Evolutionary conservation across 2,113 vertebrate genomes (phyloP), one percentile per base, ranked within the genome.

Genomic region (Accipiter virgatus): DNA sequence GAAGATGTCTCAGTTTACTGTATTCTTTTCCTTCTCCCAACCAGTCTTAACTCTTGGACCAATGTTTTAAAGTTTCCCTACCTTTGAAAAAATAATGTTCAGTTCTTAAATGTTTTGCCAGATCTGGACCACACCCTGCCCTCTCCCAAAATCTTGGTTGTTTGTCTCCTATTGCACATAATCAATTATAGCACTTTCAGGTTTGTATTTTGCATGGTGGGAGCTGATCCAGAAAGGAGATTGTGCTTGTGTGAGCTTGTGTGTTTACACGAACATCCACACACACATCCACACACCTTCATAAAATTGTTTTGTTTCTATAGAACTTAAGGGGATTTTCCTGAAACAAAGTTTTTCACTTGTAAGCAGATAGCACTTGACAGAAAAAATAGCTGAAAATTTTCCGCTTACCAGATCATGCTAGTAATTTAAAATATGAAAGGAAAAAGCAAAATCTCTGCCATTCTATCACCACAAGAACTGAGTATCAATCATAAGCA

Each of bases 41-140:
- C 91, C 91, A 52, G 72, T 86, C 93, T 95, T 85, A 95, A 94
- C 93, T 96, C 92, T 86, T 96, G 87, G 84, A 96, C 95, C 78
- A 4, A 81, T 40, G 91, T 96, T 94, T 94, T 94, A 82, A 97
- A 94, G 95, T 95, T 97, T 94, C 83, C 94, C 95, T 96, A 52
- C 95, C 93, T 97, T 97, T 94, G 92, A 96, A 96, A 97, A 96
- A 96, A 94, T 94, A 97, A 97, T 95, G 72, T 81, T 96, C 95
- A 83, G 90, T 89, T 81, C 95, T 95, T 90, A 95, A 93, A 96
- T 95, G 92, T 82, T 97, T 89, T 96, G 97, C 96, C 96, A 96
- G 95, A 94, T 96, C 68, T 68, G 80, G 88, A 86, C 92, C 97
- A 96, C 97, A 94, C 92, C 96, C 93, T 95, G 92, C 96, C 94